Base-by-base conservation (phyloP, 2,888 invertebrate genomes). In the Camponotus fellah region DNA sequence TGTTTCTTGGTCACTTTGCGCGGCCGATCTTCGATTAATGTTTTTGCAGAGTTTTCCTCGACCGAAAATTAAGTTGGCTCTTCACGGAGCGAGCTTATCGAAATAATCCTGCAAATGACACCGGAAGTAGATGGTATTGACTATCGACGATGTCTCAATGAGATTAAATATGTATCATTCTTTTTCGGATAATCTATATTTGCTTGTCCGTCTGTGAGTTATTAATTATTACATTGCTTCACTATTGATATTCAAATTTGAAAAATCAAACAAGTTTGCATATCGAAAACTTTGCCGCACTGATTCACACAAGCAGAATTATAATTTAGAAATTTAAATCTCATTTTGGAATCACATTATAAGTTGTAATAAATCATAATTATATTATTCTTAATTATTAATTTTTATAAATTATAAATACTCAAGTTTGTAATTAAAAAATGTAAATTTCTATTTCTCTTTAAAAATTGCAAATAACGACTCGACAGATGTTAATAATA, bases 71-170 rank as follows among this genome's bases (percentile, higher is more conserved):
- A 76, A 66, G 76, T 66, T 46, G 6, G 46, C 64, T 56, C 26
- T 60, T 46, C 9, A 10, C 43, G n/a, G 14, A 14, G 14, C 75
- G 34, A 21, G 68, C 56, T 68, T 69, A 69, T 56, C 58, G 72
- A 43, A 60, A 72, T 71, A 60, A 80, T 79, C 79, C 77, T 83
- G 64, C 74, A 58, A 76, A 84, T 83, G 79, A 84, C 83, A 87
- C 76, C 80, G 86, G 88, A 87, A 84, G 88, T 86, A 81, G 87
- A 86, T 89, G 83, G 88, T 87, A 88, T 89, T 87, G 79, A 17
- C 43, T 80, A 72, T 80, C 60, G 79, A 60, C 37, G 56, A 72
- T 60, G 26, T 43, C 46, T 46, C 60, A 37, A 21, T 34, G 71
- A 46, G 72, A 68, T 80, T 80, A 80, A 80, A 80, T 60, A 72